Base-by-base conservation (phyloP, 2,888 invertebrate species). In the Zootermopsis nevadensis region DNA sequence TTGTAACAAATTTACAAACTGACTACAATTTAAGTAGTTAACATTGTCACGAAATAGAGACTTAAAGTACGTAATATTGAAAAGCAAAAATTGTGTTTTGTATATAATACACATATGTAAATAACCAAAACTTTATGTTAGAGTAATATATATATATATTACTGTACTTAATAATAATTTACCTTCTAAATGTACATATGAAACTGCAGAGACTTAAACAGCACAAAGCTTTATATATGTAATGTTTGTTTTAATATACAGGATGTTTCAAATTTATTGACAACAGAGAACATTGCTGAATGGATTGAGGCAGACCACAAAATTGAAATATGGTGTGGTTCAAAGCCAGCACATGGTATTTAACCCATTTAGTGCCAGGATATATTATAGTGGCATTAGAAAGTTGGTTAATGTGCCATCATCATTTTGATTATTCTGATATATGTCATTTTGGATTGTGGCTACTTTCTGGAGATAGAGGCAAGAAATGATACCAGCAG, bases 101-200 rank as follows among this genome's bases (percentile, higher is more conserved):
- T 60, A 60, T n/a, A 60, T 60, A 60, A 27, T 60, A 60, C 60
- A 60, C 60, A 48, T n/a, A 60, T 60, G 60, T 60, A 60, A 60
- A 60, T 60, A 60, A 4, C 27, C 27, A 60, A 15, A 60, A 27
- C n/a, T 60, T 4, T 60, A 27, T 60, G 60, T n/a, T 60, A 27
- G n/a, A 60, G 27, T 60, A 60, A 60, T 60, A 60, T 60, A 60
- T 48, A 48, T 48, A 48, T 48, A 48, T 48, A 48, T 48, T 48
- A 0, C 48, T 19, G 48, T 19, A 48, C 19, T 48, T 48, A 19
- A 48, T 48, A n/a, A 15, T 15, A 27, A 60, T 6, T 27, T 42
- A 76, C 19, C 15, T 27, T 76, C 12, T 76, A 76, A 76, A 27
- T 76, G 76, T 76, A 76, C 76, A 76, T 42, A 76, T 38, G 42